These are phyloP conservation scores for Neotragus pygmaeus DNA, from an alignment of 2,113 vertebrate genomes.

Conservation along the genomic window DNA sequence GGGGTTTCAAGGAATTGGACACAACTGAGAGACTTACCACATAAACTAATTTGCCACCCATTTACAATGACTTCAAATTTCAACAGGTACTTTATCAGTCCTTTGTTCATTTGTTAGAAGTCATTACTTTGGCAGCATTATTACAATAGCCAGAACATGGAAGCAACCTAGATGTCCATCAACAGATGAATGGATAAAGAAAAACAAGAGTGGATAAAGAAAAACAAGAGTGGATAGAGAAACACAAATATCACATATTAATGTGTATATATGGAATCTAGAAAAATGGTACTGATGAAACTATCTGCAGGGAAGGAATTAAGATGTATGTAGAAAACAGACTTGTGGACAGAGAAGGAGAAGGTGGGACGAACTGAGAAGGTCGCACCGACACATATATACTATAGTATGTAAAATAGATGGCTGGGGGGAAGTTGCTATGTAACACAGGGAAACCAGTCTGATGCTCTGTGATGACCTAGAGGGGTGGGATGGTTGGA, in stretches of 20 bases:
- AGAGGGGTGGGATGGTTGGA: not conserved
- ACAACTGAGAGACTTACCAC: not conserved
- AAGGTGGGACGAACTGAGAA: not conserved
- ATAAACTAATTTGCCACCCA: not conserved
- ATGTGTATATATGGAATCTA: not conserved
- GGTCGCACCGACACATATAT: not conserved
- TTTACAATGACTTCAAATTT: constrained; percentile 13
- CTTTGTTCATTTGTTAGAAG: not conserved
- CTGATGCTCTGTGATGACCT: not conserved
- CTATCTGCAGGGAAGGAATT: not conserved
- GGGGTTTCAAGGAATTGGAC: not conserved
- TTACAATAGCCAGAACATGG: not conserved
- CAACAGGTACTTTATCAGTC: not conserved
- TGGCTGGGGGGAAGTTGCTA: not conserved
- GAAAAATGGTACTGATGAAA: not conserved
- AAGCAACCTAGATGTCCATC: not conserved
- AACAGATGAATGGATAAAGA: not conserved
- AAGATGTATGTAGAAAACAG: not conserved
- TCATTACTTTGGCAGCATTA: not conserved
- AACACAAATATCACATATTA: too few species aligned
- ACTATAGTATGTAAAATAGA: not conserved
- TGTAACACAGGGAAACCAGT: not conserved
- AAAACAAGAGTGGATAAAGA: too few species aligned
- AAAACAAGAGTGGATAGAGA: too few species aligned
- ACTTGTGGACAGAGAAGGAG: not conserved